phyloP scores from a whole-genome alignment of 2,888 invertebrate species.

The Pomacea canaliculata region DNA sequence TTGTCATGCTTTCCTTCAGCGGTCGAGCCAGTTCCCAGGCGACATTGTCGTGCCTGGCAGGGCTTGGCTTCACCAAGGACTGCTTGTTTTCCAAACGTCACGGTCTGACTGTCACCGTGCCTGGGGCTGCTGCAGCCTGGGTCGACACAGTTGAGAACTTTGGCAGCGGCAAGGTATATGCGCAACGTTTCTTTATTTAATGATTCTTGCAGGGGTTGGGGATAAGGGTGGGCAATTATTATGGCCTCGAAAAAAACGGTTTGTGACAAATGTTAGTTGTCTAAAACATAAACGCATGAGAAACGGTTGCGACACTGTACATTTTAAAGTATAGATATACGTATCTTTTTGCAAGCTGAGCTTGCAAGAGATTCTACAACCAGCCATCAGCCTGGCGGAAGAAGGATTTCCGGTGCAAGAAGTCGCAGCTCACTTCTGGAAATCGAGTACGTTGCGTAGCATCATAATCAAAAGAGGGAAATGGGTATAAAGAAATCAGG shows the following conservation, averaged over 20 bases:
- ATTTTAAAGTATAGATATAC: not conserved
- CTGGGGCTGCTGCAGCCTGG: conserved; percentile 67
- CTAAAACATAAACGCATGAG: too few species aligned
- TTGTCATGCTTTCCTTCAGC: conserved; percentile 37
- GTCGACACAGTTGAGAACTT: conserved; percentile 59
- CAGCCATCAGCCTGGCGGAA: conserved; percentile 65
- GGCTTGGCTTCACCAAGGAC: conserved; percentile 45
- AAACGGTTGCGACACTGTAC: too few species aligned
- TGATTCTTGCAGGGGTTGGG: not conserved
- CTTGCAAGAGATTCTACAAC: conserved; percentile 53
- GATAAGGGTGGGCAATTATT: too few species aligned
- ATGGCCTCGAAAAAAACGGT: too few species aligned
- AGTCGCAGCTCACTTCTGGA: conserved; percentile 54
- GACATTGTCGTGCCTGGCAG: conserved; percentile 46
- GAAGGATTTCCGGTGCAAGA: conserved; percentile 63
- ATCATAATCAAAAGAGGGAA: too few species aligned
- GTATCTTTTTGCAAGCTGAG: conserved; percentile 45
- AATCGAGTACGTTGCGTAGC: conserved; percentile 39
- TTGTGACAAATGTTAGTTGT: not conserved
- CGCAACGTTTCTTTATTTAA: not conserved
- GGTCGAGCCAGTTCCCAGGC: conserved; percentile 56
- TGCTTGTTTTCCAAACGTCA: conserved; percentile 46
- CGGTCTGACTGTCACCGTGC: conserved; percentile 66
- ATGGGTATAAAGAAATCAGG: too few species aligned
- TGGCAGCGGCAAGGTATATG: conserved; percentile 63